Conservation (phyloP, 2,113 vertebrate genomes). For the Tylochromis polylepis region DNA sequence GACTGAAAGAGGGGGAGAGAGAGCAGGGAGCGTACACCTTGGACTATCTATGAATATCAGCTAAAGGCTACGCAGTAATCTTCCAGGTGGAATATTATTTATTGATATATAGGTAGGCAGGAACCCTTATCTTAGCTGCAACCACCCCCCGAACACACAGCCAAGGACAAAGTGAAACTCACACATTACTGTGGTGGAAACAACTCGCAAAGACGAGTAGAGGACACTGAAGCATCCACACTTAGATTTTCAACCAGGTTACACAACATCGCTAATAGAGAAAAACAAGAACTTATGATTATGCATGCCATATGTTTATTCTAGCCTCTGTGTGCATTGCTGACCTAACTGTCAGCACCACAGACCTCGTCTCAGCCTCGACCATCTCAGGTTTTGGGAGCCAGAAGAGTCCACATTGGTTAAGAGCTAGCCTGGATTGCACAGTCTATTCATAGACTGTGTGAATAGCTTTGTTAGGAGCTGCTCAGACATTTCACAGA, state of each 20-base stretch:
- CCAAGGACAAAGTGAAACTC: conserved; percentile 66
- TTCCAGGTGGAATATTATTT: conserved; percentile 71
- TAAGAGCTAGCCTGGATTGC: not conserved
- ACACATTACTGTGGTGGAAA: conserved; percentile 40
- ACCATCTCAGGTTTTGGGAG: not conserved
- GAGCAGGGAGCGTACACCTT: conserved; percentile 67
- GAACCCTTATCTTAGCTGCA: conserved; percentile 52
- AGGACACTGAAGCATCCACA: conserved; percentile 39
- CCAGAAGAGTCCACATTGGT: not conserved
- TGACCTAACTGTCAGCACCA: not conserved
- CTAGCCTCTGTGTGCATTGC: not conserved
- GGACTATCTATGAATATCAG: conserved; percentile 69
- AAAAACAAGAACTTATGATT: not conserved
- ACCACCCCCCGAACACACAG: conserved; percentile 39
- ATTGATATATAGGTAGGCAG: conserved; percentile 68
- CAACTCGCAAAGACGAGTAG: conserved; percentile 57
- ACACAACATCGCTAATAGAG: not conserved
- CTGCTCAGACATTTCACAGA: not conserved
- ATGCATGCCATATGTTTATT: not conserved
- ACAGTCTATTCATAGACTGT: not conserved
- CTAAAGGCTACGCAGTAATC: conserved; percentile 65
- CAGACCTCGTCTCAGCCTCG: not conserved
- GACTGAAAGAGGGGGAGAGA: not conserved
- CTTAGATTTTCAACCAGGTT: conserved; percentile 1
- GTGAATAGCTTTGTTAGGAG: not conserved